A percentile compares a stretch with the other conserved stretches of the same genome.
Evolutionary conservation across 1,140 invertebrate genomes (phyloP).

Genomic region (Zaprionus vittiger): DNA sequence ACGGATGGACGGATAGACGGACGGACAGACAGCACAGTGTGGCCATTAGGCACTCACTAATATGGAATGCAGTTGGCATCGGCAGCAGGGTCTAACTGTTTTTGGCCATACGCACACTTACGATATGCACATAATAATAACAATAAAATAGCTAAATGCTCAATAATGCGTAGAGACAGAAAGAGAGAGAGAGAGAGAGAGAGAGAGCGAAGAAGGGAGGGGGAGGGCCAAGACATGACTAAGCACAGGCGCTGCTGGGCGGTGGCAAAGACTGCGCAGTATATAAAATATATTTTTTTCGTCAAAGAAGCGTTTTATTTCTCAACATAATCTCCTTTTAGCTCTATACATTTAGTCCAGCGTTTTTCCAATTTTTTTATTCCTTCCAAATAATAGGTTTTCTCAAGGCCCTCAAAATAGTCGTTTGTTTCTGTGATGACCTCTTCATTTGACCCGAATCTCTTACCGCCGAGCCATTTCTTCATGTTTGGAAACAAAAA

Average conservation of each 20-base stretch:
- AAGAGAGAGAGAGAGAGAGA: slow-evolving; percentile 29
- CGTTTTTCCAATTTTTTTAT: too few species aligned
- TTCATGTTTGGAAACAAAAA: too few species aligned
- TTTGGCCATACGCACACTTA: slow-evolving; percentile 63
- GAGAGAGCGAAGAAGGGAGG: slow-evolving; percentile 5
- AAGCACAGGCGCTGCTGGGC: slow-evolving; percentile 35
- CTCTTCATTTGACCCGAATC: too few species aligned
- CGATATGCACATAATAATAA: slow-evolving; percentile 55
- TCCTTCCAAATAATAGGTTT: too few species aligned
- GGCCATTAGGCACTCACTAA: slow-evolving; percentile 59
- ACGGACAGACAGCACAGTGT: slow-evolving; percentile 36
- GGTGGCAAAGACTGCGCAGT: slow-evolving; percentile 10
- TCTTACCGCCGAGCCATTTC: too few species aligned
- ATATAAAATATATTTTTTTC: too few species aligned
- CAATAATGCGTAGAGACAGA: slow-evolving; percentile 56
- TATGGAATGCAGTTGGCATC: slow-evolving; percentile 57
- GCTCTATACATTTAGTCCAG: too few species aligned
- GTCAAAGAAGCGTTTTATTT: too few species aligned
- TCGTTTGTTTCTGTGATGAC: too few species aligned
- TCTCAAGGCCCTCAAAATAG: too few species aligned
- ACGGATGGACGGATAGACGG: neutral
- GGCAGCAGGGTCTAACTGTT: slow-evolving; percentile 50
- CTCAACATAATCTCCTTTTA: too few species aligned
- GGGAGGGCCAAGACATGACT: slow-evolving; percentile 20
- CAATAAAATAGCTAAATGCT: slow-evolving; percentile 69